A percentile compares a stretch with the other conserved stretches of the same genome.
These are phyloP conservation scores for Neodiprion pinetum DNA, from an alignment of 1,140 invertebrate genomes.

Conservation along the genomic window DNA sequence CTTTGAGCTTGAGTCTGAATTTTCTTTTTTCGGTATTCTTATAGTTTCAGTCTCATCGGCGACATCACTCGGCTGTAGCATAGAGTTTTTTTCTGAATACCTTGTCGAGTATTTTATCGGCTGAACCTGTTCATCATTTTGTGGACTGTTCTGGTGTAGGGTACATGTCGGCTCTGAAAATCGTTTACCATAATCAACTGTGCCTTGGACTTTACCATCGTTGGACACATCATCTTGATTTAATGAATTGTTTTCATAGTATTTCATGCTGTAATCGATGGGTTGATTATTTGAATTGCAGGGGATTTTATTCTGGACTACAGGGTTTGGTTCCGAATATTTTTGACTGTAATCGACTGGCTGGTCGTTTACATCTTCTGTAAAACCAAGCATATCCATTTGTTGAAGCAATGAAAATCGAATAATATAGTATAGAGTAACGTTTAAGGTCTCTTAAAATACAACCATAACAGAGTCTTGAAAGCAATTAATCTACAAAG, in stretches of 20 bases:
- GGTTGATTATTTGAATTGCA: slow-evolving; percentile 26
- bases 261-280: slow-evolving; percentile 8
- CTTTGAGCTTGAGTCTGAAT: slow-evolving; percentile 23
- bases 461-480: too few relatives aligned
- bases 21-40: background rate
- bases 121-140: background rate
- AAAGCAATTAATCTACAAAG: too few relatives aligned
- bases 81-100: background rate
- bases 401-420: too few relatives aligned
- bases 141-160: background rate
- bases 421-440: too few relatives aligned
- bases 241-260: slow-evolving; percentile 40
- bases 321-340: slow-evolving; percentile 43
- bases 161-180: background rate
- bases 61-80: background rate
- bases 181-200: background rate
- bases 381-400: background rate
- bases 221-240: slow-evolving; percentile 22
- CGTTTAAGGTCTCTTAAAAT: too few relatives aligned
- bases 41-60: background rate
- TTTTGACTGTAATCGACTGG: slow-evolving; percentile 54
- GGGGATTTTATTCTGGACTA: slow-evolving; percentile 23
- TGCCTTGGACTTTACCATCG: background rate
- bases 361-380: slow-evolving; percentile 46
- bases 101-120: background rate